phyloP scores from a whole-genome alignment of 2,888 invertebrate genomes.

The Lasioglossum oenotherae region DNA sequence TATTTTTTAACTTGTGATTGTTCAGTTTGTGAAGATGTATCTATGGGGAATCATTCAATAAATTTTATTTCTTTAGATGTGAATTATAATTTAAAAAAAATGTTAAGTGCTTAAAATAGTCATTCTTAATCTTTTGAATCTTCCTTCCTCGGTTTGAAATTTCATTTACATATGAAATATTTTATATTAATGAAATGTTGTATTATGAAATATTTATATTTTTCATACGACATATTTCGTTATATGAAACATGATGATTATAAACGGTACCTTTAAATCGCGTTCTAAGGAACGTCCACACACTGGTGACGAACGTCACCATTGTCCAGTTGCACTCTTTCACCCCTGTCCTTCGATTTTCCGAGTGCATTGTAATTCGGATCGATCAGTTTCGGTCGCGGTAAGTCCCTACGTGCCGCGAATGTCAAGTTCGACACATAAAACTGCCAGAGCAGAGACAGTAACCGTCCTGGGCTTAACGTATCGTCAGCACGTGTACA shows the following conservation, averaged over 20 bases:
- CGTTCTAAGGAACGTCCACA: neutral
- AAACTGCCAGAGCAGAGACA: slow-evolving; percentile 81
- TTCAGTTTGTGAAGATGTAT: neutral
- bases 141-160: neutral
- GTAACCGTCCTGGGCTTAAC: slow-evolving; percentile 80
- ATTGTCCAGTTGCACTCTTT: slow-evolving; percentile 57
- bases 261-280: neutral
- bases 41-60: neutral
- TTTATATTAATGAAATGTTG: no score
- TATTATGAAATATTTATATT: no score
- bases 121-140: neutral
- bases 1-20: neutral
- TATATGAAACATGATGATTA: neutral
- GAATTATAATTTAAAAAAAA: neutral
- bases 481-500: slow-evolving; percentile 82
- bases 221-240: no score
- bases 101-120: neutral
- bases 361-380: slow-evolving; percentile 82
- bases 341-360: slow-evolving; percentile 60
- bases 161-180: neutral
- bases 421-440: slow-evolving; percentile 84
- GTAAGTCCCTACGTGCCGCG: slow-evolving; percentile 83
- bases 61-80: neutral
- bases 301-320: slow-evolving; percentile 37
- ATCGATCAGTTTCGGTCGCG: slow-evolving; percentile 82